Evolutionary conservation across 30 jellyfish, hydroid and myxozoan species (phyloP), one percentile per base, ranked within the genome.

Genomic region (Cassiopea andromeda): DNA sequence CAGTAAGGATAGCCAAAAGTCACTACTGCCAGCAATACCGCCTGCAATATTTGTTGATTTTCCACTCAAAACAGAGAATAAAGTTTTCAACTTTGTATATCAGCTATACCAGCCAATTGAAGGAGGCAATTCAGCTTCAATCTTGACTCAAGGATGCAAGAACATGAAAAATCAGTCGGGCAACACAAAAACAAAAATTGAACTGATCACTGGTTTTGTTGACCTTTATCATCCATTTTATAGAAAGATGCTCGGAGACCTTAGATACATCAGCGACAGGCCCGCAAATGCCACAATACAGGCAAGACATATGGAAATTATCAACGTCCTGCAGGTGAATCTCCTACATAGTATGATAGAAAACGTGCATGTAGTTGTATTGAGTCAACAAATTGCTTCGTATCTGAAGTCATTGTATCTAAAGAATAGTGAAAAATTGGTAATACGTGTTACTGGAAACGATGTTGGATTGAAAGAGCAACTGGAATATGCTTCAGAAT

Each of bases 401-500:
- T 83, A 64, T 80, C 1, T 83, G 75, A 57, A 69, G 16, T 69
- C 84, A 47, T 60, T 83, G 69, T 60, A 82, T 7, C 46, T 83
- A 46, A 13, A 0, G 10, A 48, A 71, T 43, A 83, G 84, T 2
- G 75, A 83, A 7, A 83, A 68, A 67, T 44, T 83, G 50, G 60
- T 83, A 3, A 8, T 83, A n/a, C 73, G 77, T 1, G 77, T 68
- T 9, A 72, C 69, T 5, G 73, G 54, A 27, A 50, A 48, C 1
- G 91, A 68, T n/a, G 84, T 83, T 15, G 84, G 84, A 18, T 46
- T 68, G 19, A 68, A 83, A 68, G 81, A 71, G 47, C 84, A 69
- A n/a, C 16, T 83, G 44, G 58, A 10, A 17, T 83, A 83, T 68
- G 75, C 84, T 7, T 47, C 60, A 3, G 74, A 71, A 18, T 71